Percentiles rank a stretch among this genome's conserved stretches.
These are phyloP conservation scores for Sacculina carcini DNA, from an alignment of 2,888 invertebrate genomes.

Conservation along the genomic window DNA sequence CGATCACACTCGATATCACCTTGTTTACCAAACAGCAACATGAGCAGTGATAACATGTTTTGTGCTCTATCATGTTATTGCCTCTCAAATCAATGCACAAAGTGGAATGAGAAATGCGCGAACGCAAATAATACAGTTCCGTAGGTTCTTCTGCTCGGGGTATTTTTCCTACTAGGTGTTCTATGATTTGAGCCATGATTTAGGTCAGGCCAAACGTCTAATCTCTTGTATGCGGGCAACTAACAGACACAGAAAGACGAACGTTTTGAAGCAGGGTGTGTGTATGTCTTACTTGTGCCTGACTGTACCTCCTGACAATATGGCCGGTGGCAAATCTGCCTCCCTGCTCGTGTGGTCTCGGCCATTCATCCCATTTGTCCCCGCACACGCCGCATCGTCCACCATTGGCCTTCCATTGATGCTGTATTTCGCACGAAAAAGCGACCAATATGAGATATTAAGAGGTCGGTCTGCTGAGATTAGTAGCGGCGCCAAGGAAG, in stretches of 20 bases:
- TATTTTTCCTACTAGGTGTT: too few relatives aligned
- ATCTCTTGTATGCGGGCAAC: too few relatives aligned
- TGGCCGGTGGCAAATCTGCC: slow-evolving; percentile 57
- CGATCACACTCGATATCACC: not conserved
- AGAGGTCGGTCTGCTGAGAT: not conserved
- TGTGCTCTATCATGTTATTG: too few relatives aligned
- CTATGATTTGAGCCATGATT: too few relatives aligned
- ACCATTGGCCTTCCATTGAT: slow-evolving; percentile 46
- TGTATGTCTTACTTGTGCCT: slow-evolving; percentile 16
- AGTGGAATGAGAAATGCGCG: not conserved
- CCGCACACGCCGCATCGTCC: slow-evolving; percentile 70
- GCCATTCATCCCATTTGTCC: slow-evolving; percentile 49
- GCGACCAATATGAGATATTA: not conserved
- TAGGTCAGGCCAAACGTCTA: too few relatives aligned
- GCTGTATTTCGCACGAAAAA: slow-evolving; percentile 1
- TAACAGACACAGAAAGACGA: too few relatives aligned
- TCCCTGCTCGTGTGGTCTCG: slow-evolving; percentile 53
- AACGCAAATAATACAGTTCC: not conserved
- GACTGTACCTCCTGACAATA: slow-evolving; percentile 50
- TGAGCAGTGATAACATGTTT: too few relatives aligned
- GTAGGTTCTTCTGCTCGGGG: too few relatives aligned
- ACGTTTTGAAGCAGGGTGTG: not conserved
- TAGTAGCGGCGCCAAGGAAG: not conserved
- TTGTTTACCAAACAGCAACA: too few relatives aligned
- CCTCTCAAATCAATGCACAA: not conserved